Base-by-base conservation (phyloP, 2,797 vertebrate genomes). In the Lycodopsis pacificus region DNA sequence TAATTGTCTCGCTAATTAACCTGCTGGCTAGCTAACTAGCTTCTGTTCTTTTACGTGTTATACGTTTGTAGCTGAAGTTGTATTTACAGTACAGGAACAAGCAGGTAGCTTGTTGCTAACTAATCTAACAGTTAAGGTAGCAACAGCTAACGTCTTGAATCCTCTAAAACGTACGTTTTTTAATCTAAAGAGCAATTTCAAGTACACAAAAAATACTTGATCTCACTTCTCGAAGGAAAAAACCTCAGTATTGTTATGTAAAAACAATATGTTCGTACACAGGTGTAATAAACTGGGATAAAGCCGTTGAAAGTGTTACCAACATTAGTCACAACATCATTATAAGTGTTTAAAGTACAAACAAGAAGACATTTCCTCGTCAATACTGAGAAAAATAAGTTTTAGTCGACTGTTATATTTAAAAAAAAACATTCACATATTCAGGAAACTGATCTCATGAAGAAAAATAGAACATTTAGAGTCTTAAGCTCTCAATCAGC, bases 391-490 rank as follows among this genome's bases (percentile, higher is more conserved):
- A 46, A 74, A 53, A 74, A 64, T 30, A 7, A 62, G 61, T 58
- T 77, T 79, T 77, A 70, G 63, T 81, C 69, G 63, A 71, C 22
- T 22, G 17, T 20, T 54, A 53, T 20, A 80, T 36, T 4, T 8
- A 3, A 61, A 25, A 58, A 51, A 25, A 79, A 79, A 84, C 49
- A 77, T 86, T 82, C 75, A 88, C 83, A 82, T 79, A 77, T 78
- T 61, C 68, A 82, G 77, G 76, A 87, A 82, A 76, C 19, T 7
- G 46, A 61, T 76, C 44, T 76, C 40, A 49, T 25, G 27, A 66
- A 46, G 10, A 77, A 49, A 69, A 54, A 67, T 72, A 71, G 7
- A 71, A 30, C 7, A 11, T 61, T 49, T 46, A 58, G 40, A 20
- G 73, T 38, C 49, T 32, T 3, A 32, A 32, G 30, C 30, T 32